Conservation (phyloP, 2,113 vertebrate genomes). For the Petrocephalus microphthalmus region DNA sequence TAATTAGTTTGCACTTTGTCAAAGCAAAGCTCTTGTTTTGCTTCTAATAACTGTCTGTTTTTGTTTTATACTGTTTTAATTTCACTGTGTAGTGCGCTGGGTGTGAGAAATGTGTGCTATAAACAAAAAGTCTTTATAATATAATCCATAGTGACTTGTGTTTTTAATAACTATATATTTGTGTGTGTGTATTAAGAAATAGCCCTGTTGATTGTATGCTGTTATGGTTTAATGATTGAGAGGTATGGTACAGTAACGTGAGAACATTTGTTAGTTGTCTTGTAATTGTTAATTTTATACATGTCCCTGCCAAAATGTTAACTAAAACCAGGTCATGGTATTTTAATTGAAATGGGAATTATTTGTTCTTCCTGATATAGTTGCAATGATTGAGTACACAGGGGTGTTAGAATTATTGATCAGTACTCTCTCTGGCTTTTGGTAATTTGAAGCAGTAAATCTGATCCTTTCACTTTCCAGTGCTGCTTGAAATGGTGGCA, state of each 20-base stretch:
- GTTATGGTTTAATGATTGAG: not conserved
- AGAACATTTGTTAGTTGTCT: not conserved
- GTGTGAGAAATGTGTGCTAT: not conserved
- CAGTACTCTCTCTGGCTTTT: not conserved
- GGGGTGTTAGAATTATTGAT: not conserved
- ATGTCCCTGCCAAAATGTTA: not conserved
- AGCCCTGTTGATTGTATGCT: not conserved
- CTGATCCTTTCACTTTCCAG: not conserved
- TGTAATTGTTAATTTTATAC: not conserved
- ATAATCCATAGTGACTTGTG: not conserved
- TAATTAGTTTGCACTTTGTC: not conserved
- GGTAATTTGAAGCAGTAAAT: not conserved
- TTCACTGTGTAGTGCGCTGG: not conserved
- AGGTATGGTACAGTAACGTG: not conserved
- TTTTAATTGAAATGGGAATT: slow-evolving; percentile 3
- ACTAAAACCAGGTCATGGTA: slow-evolving; percentile 2
- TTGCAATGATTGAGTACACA: not conserved
- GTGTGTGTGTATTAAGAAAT: not conserved
- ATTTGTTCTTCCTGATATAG: not conserved
- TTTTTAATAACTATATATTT: not conserved
- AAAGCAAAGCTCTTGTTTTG: not conserved
- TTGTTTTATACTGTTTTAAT: not conserved
- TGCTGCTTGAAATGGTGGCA: not conserved
- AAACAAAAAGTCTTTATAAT: too few species aligned
- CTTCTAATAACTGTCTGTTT: not conserved